phyloP scores from a whole-genome alignment of 2,888 invertebrate genomes.

The Alcis repandata region DNA sequence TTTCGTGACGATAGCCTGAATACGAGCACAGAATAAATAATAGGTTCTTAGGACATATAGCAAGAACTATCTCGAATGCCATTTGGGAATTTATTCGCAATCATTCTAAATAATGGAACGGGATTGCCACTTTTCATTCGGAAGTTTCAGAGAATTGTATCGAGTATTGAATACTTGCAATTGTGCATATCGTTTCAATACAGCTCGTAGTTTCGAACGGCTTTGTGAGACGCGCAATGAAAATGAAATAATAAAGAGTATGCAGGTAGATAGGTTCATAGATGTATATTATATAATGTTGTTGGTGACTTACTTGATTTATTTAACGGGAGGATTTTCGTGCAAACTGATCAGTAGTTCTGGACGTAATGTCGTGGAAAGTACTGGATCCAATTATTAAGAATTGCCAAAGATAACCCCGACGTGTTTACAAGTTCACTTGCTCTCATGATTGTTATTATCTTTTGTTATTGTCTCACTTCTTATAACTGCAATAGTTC shows the following conservation, averaged over 20 bases:
- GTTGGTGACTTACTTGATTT: conserved; percentile 63
- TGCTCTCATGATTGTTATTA: conserved; percentile 52
- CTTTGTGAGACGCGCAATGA: background rate
- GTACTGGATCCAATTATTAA: conserved; percentile 61
- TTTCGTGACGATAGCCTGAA: conserved; percentile 16
- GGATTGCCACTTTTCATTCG: conserved; percentile 6
- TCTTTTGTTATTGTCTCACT: conserved; percentile 61
- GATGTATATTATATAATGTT: background rate
- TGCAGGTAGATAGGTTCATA: background rate
- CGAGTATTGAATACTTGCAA: background rate
- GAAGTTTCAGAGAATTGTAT: background rate
- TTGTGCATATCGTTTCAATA: conserved; percentile 5
- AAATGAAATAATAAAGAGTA: background rate
- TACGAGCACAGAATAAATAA: conserved; percentile 17
- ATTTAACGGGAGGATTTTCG: conserved; percentile 46
- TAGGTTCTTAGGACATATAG: background rate
- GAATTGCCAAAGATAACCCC: conserved; percentile 70
- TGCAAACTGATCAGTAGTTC: conserved; percentile 56
- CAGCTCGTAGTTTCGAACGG: background rate
- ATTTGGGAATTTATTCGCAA: conserved; percentile 6
- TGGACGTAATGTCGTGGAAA: conserved; percentile 60
- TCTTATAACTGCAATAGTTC: conserved; percentile 58
- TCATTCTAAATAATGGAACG: conserved; percentile 12
- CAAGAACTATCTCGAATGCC: background rate
- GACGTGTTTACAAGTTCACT: conserved; percentile 61